Percentiles rank a stretch among this genome's conserved stretches.
These are phyloP conservation scores for Cosmopolites sordidus DNA, from an alignment of 2,888 invertebrate species.

Conservation along the genomic window DNA sequence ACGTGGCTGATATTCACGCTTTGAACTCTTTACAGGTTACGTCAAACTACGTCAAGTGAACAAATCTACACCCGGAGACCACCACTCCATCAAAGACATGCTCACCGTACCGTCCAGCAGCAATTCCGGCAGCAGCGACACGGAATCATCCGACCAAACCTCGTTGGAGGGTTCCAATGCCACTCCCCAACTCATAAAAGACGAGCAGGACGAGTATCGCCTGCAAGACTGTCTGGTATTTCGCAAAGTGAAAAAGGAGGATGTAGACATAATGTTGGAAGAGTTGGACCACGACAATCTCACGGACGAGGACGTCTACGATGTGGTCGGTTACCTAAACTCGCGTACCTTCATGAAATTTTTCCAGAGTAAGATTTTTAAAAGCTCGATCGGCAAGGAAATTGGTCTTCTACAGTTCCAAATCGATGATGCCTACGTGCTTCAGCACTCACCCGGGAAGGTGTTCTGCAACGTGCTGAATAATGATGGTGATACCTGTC, in stretches of 20 bases:
- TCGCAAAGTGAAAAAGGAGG: conserved; percentile 46
- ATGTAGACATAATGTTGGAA: conserved; percentile 31
- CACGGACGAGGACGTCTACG: conserved; percentile 35
- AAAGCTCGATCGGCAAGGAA: conserved; percentile 55
- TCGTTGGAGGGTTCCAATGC: conserved; percentile 12
- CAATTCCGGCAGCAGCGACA: conserved; percentile 26
- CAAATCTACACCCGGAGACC: conserved; percentile 2
- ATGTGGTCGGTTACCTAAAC: conserved; percentile 53
- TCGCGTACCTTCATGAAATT: conserved; percentile 65
- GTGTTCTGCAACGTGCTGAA: conserved; percentile 53
- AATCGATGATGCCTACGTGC: conserved; percentile 49
- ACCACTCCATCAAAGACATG: conserved; percentile 22
- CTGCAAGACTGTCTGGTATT: conserved; percentile 29
- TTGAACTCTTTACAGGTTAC: conserved; percentile 60
- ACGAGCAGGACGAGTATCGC: conserved; percentile 15
- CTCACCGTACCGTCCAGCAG: conserved; percentile 25
- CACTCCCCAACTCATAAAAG: conserved; percentile 32
- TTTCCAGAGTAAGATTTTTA: conserved; percentile 60
- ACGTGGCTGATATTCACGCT: too few relatives aligned
- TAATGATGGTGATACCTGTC: conserved; percentile 46
- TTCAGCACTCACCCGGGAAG: conserved; percentile 59
- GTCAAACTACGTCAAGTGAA: conserved; percentile 44
- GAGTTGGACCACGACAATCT: conserved; percentile 26
- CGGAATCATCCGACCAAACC: conserved; percentile 26
- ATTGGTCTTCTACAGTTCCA: conserved; percentile 55